Evolutionary conservation across 2,797 vertebrate species (phyloP), one percentile per base, ranked within the genome.

Genomic region (Pogonophryne albipinna): DNA sequence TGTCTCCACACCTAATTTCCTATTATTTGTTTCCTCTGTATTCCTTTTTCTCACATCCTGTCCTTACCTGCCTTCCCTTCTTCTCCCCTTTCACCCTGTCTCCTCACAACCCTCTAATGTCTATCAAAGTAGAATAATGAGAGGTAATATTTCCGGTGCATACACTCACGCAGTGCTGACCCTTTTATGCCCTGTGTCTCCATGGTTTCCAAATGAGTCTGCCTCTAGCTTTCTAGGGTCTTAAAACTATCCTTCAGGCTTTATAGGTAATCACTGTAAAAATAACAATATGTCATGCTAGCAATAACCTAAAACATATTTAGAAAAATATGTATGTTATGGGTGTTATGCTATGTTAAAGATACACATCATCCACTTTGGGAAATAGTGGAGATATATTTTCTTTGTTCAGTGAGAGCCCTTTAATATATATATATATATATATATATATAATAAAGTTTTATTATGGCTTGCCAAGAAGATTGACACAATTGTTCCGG

Each of bases 51-150:
- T 68, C 23, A 62, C 62, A 62, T 67, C 23, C 15, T 77, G 41
- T 78, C 61, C 61, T 82, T 34, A 31, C 58, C 46, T 76, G 51
- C 42, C n/a, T 45, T 51, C 4, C 4, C 27, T 1, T 67, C 45
- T 2, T 42, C n/a, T 57, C 51, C 44, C 42, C 77, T 69, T 66
- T 52, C 52, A 46, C 23, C 55, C 47, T 23, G 45, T 44, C 72
- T 74, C 55, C 59, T 64, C 20, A 31, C 61, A 41, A 23, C 53
- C 59, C 44, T 75, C 73, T 66, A 49, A 64, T 66, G 63, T 82
- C 79, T 59, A 50, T 84, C 70, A 83, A 67, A 76, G 27, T 52
- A 13, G 31, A 27, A 74, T 76, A 83, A 82, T 59, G 71, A 84
- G 60, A 70, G 52, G 20, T 66, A 61, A 53, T 67, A 62, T 58